phyloP scores from a whole-genome alignment of 2,113 vertebrate species.

The Triplophysa tibetana region DNA sequence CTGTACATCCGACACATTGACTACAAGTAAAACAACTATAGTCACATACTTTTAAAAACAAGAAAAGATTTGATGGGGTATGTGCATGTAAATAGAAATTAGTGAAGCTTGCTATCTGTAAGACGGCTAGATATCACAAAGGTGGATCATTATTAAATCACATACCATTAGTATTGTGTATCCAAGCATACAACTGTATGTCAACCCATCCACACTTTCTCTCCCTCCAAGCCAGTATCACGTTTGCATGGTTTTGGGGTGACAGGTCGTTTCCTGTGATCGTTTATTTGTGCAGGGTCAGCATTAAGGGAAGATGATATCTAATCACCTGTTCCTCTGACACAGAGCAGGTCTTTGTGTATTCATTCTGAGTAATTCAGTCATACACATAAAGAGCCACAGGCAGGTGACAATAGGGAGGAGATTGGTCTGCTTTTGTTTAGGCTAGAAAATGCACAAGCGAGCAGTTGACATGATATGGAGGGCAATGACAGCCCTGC shows the following conservation, averaged over 20 bases:
- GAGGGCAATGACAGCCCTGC: too few species aligned
- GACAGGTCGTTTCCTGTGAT: conserved; percentile 84
- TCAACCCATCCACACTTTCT: background rate
- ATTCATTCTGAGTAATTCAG: conserved; percentile 89
- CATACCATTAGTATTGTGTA: conserved; percentile 3
- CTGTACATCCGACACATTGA: too few species aligned
- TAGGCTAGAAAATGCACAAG: background rate
- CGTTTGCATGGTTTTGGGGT: conserved; percentile 60
- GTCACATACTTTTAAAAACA: too few species aligned
- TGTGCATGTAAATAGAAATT: too few species aligned
- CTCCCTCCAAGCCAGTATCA: conserved; percentile 32
- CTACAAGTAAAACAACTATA: too few species aligned
- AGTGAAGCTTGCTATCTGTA: too few species aligned
- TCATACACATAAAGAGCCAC: conserved; percentile 81
- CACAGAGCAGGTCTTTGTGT: conserved; percentile 91
- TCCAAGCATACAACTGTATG: background rate
- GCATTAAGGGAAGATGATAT: conserved; percentile 83
- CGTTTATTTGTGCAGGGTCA: conserved; percentile 72
- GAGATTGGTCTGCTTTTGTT: conserved; percentile 54
- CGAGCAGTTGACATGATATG: background rate
- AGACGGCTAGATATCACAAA: too few species aligned
- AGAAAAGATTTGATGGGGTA: background rate
- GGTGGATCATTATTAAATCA: background rate
- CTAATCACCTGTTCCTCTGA: conserved; percentile 83
- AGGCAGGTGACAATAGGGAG: conserved; percentile 79